Percentiles rank a stretch among this genome's conserved stretches.
Conservation (phyloP, 2,888 invertebrate genomes). For the Drosophila multiciliata region DNA sequence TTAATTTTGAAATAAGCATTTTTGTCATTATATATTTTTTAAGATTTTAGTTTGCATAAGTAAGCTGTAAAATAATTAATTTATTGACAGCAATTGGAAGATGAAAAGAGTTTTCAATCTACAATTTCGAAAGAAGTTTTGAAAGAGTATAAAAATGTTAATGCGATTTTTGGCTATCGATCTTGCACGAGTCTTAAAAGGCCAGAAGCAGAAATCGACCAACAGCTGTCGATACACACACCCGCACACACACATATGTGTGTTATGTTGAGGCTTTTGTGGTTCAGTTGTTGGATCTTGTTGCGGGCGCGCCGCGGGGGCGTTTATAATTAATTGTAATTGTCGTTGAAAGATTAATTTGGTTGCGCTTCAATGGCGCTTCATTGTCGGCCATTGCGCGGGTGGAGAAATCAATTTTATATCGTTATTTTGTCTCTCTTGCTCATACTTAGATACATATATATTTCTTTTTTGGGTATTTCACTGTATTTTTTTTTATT, state of each 20-base stretch:
- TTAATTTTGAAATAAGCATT: background rate
- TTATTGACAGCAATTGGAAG: background rate
- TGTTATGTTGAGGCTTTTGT: slow-evolving; percentile 56
- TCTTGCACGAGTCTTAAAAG: slow-evolving; percentile 43
- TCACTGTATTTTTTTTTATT: slow-evolving; percentile 15
- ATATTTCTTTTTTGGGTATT: slow-evolving; percentile 19
- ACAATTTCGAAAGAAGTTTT: background rate
- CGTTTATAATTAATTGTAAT: slow-evolving; percentile 83
- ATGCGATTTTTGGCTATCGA: slow-evolving; percentile 7
- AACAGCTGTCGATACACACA: slow-evolving; percentile 69
- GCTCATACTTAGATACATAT: slow-evolving; percentile 8
- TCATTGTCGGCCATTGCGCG: slow-evolving; percentile 77
- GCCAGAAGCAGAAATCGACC: slow-evolving; percentile 47
- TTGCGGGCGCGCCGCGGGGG: slow-evolving; percentile 64
- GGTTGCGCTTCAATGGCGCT: slow-evolving; percentile 80
- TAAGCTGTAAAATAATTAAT: background rate
- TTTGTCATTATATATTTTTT: background rate
- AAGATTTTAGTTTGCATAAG: background rate
- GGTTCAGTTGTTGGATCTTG: slow-evolving; percentile 59
- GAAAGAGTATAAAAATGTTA: slow-evolving; percentile 5
- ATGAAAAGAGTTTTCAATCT: background rate
- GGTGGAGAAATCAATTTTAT: slow-evolving; percentile 77
- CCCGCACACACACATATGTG: slow-evolving; percentile 31
- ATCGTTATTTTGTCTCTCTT: slow-evolving; percentile 51
- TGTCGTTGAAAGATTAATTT: slow-evolving; percentile 83